Conservation (phyloP, 2,888 invertebrate species). For the Lithophane ornitopus region DNA sequence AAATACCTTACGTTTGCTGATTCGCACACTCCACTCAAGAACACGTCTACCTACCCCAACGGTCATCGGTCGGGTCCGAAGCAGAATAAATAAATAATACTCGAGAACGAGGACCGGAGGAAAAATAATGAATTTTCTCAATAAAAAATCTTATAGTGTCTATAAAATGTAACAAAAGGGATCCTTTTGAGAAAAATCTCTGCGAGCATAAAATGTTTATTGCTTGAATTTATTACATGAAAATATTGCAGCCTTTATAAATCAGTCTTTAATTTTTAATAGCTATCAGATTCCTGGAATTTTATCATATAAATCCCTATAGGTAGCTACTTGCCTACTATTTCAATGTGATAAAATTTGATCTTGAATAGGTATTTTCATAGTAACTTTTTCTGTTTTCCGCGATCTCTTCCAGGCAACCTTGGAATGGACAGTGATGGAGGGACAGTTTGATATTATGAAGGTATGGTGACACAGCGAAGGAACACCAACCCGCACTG, state of each 20-base stretch:
- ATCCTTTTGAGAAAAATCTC: conserved; percentile 70
- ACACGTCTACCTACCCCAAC: background rate
- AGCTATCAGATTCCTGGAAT: conserved; percentile 33
- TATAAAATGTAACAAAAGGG: conserved; percentile 68
- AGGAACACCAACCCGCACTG: background rate
- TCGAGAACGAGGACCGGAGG: conserved; percentile 11
- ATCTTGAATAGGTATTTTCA: background rate
- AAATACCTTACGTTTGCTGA: background rate
- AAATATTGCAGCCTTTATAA: conserved; percentile 76
- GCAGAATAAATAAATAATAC: conserved; percentile 28
- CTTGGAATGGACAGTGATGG: too few relatives aligned
- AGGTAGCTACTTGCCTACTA: background rate
- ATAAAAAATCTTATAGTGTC: conserved; percentile 57
- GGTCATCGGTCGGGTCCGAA: background rate
- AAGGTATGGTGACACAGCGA: background rate
- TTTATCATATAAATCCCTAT: conserved; percentile 12
- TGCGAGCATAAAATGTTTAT: conserved; percentile 77
- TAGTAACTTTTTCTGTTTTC: background rate
- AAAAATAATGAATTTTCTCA: conserved; percentile 43
- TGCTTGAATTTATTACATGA: conserved; percentile 74
- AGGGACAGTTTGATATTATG: too few relatives aligned
- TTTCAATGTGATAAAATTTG: background rate
- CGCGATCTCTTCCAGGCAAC: too few relatives aligned
- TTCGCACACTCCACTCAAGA: background rate
- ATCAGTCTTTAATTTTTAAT: conserved; percentile 65